Evolutionary conservation across 2,888 invertebrate genomes (phyloP).

Genomic region (Operophtera brumata): DNA sequence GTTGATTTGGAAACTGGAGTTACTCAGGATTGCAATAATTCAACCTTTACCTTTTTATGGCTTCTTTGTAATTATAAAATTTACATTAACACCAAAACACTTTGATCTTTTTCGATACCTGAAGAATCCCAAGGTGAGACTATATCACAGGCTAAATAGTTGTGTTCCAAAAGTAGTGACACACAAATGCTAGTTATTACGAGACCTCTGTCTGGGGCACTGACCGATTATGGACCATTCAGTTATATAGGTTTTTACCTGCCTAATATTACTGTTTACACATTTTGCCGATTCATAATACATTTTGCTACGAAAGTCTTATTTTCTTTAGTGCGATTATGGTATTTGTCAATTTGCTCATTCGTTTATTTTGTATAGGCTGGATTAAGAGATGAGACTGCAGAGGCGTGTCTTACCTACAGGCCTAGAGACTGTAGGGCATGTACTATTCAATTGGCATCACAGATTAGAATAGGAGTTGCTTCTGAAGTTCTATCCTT

Average conservation of each 20-base stretch:
- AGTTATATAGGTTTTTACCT: background rate
- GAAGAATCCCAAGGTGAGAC: background rate
- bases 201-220: slow-evolving; percentile 1
- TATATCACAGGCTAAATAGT: background rate
- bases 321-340: background rate
- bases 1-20: too few relatives aligned
- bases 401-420: too few relatives aligned
- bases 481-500: too few relatives aligned
- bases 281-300: background rate
- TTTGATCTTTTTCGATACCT: too few relatives aligned
- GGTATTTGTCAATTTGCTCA: background rate
- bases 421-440: too few relatives aligned
- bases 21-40: too few relatives aligned
- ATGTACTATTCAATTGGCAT: too few relatives aligned
- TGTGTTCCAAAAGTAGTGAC: slow-evolving; percentile 3
- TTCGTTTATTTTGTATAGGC: background rate
- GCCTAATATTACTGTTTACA: background rate
- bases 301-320: background rate
- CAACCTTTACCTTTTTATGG: too few relatives aligned
- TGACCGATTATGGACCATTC: slow-evolving; percentile 11
- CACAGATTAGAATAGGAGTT: too few relatives aligned
- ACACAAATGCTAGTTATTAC: background rate
- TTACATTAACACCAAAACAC: too few relatives aligned
- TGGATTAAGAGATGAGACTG: background rate
- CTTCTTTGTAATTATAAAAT: too few relatives aligned